These are phyloP conservation scores for Pocillopora verrucosa DNA, from an alignment of 64 coral and sea anemone genomes.

Conservation along the genomic window DNA sequence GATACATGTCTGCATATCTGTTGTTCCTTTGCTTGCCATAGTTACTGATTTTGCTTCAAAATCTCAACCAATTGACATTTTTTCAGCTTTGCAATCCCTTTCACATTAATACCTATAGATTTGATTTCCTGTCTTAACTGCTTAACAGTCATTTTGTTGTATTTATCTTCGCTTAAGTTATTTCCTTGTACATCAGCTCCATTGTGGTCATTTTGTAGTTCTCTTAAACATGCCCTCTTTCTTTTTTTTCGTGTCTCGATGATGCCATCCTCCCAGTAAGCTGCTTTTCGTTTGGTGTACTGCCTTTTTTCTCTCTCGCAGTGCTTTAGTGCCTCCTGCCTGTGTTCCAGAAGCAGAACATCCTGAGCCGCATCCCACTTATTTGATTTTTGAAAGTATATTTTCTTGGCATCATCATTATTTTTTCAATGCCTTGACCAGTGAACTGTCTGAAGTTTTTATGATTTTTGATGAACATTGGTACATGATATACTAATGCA, in stretches of 20 bases:
- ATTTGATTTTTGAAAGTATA: slow-evolving; percentile 31
- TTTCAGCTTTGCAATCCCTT: slow-evolving; percentile 16
- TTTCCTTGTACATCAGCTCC: slow-evolving; percentile 27
- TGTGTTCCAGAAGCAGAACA: slow-evolving; percentile 28
- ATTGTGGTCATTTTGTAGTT: slow-evolving; percentile 30
- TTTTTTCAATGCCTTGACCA: slow-evolving; percentile 41
- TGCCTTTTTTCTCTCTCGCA: slow-evolving; percentile 40
- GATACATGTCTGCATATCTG: not conserved
- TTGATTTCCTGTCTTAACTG: slow-evolving; percentile 55
- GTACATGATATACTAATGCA: slow-evolving; percentile 43
- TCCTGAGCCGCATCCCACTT: slow-evolving; percentile 49
- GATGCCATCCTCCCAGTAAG: slow-evolving; percentile 44
- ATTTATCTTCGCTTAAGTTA: slow-evolving; percentile 2
- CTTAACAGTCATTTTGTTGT: slow-evolving; percentile 45
- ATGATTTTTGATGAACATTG: slow-evolving; percentile 36
- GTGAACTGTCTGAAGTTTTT: slow-evolving; percentile 52
- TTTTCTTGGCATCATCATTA: slow-evolving; percentile 11
- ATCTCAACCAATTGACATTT: slow-evolving; percentile 32
- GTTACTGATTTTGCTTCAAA: slow-evolving; percentile 29
- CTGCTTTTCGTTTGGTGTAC: slow-evolving; percentile 47
- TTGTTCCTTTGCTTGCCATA: not conserved
- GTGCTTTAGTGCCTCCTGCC: slow-evolving; percentile 41
- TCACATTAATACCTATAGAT: slow-evolving; percentile 17
- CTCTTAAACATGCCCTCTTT: slow-evolving; percentile 37
- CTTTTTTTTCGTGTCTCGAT: slow-evolving; percentile 36